phyloP scores from a whole-genome alignment of 1,140 invertebrate species.

The Cotesia vestalis region DNA sequence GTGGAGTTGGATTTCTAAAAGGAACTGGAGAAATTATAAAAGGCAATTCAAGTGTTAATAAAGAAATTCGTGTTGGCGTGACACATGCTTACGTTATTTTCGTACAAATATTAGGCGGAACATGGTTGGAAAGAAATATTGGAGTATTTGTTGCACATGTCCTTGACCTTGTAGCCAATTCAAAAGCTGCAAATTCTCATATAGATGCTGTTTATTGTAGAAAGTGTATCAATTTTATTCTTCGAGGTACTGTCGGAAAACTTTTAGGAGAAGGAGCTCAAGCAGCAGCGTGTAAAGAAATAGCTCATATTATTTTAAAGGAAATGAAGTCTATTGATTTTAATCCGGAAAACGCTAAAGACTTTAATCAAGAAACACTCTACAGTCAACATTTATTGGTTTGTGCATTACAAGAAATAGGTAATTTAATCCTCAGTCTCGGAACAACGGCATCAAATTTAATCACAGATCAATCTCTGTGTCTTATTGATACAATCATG shows the following conservation, averaged over 20 bases:
- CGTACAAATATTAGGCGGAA: conserved; percentile 88
- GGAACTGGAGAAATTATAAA: conserved; percentile 96
- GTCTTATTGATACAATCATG: conserved; percentile 72
- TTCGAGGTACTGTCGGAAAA: conserved; percentile 89
- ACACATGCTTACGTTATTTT: conserved; percentile 95
- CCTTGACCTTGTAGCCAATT: conserved; percentile 91
- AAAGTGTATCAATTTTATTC: conserved; percentile 96
- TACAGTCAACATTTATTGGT: conserved; percentile 94
- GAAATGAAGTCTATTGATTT: conserved; percentile 95
- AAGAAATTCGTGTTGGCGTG: conserved; percentile 95
- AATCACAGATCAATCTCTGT: conserved; percentile 84
- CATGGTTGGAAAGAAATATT: conserved; percentile 95
- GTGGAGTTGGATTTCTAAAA: conserved; percentile 94
- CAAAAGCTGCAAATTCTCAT: conserved; percentile 92
- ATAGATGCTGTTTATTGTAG: conserved; percentile 97
- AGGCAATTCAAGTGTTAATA: conserved; percentile 88
- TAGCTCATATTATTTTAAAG: conserved; percentile 89
- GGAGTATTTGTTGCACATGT: conserved; percentile 86
- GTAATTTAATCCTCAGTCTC: conserved; percentile 83
- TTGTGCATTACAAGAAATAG: conserved; percentile 92
- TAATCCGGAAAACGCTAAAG: conserved; percentile 88
- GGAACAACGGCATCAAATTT: conserved; percentile 92
- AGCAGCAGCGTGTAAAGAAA: conserved; percentile 92
- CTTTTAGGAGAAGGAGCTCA: conserved; percentile 97
- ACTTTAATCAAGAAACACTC: conserved; percentile 88